phyloP scores from a whole-genome alignment of 92 coral and sea anemone species.

The Pocillopora grandis region DNA sequence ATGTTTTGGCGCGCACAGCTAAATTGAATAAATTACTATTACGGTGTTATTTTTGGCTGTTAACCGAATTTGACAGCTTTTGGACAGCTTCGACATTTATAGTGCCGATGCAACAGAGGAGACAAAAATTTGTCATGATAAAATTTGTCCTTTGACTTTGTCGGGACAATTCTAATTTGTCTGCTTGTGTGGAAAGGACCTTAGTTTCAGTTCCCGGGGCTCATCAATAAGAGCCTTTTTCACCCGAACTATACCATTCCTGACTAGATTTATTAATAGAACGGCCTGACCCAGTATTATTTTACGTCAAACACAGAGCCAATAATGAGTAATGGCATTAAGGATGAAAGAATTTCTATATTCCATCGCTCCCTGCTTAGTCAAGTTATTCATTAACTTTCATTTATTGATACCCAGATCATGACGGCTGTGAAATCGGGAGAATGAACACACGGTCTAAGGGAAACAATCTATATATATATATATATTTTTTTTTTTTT shows the following conservation, averaged over 20 bases:
- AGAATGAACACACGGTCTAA: not conserved
- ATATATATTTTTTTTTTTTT: not conserved
- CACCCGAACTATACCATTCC: no score
- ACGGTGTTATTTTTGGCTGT: no score
- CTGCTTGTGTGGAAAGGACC: slow-evolving; percentile 11
- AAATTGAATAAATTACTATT: not conserved
- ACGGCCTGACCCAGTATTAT: no score
- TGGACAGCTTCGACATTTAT: no score
- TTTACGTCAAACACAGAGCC: no score
- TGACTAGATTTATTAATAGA: no score
- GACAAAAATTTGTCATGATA: no score
- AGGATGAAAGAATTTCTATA: not conserved
- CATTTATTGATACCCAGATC: slow-evolving; percentile 10
- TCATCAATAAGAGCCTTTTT: no score
- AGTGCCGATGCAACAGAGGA: no score
- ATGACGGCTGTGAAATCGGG: slow-evolving; percentile 2
- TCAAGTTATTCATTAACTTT: slow-evolving; percentile 6
- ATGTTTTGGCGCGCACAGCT: no score
- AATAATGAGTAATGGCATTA: no score
- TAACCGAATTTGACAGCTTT: not conserved
- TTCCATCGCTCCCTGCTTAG: slow-evolving; percentile 12
- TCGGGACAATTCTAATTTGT: not conserved
- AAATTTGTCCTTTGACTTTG: no score
- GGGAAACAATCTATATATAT: not conserved
- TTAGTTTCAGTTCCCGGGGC: not conserved